These are phyloP conservation scores for Oncorhynchus tshawytscha DNA, from an alignment of 2,113 vertebrate species.

Conservation along the genomic window DNA sequence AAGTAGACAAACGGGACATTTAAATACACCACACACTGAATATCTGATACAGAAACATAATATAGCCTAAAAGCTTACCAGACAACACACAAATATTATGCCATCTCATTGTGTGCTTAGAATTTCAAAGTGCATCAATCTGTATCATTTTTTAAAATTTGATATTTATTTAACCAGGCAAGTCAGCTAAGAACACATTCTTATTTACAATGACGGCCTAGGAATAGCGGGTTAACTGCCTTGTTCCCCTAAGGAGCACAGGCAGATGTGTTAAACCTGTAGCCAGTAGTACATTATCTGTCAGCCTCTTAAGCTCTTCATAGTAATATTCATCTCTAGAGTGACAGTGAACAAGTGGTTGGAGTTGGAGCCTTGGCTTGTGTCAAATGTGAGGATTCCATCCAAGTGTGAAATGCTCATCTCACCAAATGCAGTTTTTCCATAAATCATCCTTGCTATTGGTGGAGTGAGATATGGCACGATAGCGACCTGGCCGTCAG, in stretches of 20 bases:
- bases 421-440: conserved; percentile 71
- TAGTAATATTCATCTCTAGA: not conserved
- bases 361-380: not conserved
- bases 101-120: not conserved
- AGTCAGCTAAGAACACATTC: too few relatives aligned
- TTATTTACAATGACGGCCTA: not conserved
- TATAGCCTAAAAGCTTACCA: too few relatives aligned
- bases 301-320: not conserved
- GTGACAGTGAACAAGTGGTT: not conserved
- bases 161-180: too few relatives aligned
- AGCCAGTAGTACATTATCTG: not conserved
- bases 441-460: conserved; percentile 70
- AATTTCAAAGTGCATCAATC: not conserved
- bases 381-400: not conserved
- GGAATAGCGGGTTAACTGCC: too few relatives aligned
- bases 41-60: too few relatives aligned
- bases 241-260: not conserved
- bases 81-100: too few relatives aligned
- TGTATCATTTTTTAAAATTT: not conserved
- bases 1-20: too few relatives aligned
- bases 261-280: not conserved
- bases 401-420: conserved; percentile 51
- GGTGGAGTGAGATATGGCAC: conserved; percentile 73
- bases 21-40: too few relatives aligned
- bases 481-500: conserved; percentile 50